These are phyloP conservation scores for Aphaenogaster rudis DNA, from an alignment of 1,140 invertebrate genomes.

Conservation along the genomic window DNA sequence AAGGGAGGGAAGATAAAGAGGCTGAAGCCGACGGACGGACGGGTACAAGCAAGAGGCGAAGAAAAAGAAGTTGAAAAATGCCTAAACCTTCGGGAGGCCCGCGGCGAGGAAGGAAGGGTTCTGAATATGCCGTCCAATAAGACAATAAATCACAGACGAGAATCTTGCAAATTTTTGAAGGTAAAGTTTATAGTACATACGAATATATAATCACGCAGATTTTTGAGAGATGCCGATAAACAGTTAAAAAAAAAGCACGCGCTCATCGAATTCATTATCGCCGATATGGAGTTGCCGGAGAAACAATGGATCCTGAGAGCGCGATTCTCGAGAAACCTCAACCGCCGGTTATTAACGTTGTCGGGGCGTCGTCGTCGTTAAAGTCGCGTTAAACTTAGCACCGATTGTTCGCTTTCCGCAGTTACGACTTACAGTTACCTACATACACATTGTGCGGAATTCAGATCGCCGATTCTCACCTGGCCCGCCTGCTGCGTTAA, in stretches of 20 bases:
- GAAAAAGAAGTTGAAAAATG: constrained; percentile 13
- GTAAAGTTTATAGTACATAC: neutral
- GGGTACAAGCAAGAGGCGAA: neutral
- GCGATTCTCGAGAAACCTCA: constrained; percentile 60
- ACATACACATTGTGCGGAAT: constrained; percentile 54
- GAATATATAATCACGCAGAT: neutral
- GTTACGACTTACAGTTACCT: constrained; percentile 69
- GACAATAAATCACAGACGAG: constrained; percentile 21
- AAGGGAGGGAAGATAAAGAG: constrained; percentile 65
- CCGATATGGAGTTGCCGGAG: neutral
- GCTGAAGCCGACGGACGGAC: constrained; percentile 51
- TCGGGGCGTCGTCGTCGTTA: constrained; percentile 72
- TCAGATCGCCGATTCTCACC: constrained; percentile 64
- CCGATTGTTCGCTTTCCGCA: constrained; percentile 70
- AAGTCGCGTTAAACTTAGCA: constrained; percentile 71
- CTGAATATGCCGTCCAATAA: constrained; percentile 40
- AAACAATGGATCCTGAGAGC: constrained; percentile 48
- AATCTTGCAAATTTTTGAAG: constrained; percentile 9
- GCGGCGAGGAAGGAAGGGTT: constrained; percentile 24
- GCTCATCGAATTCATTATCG: constrained; percentile 28
- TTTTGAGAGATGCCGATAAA: neutral
- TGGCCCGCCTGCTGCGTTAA: constrained; percentile 37
- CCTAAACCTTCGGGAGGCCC: constrained; percentile 9
- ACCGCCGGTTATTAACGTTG: constrained; percentile 39
- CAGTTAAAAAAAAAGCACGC: neutral